These are phyloP conservation scores for Tor tambroides DNA, from an alignment of 2,113 vertebrate species.

Conservation along the genomic window DNA sequence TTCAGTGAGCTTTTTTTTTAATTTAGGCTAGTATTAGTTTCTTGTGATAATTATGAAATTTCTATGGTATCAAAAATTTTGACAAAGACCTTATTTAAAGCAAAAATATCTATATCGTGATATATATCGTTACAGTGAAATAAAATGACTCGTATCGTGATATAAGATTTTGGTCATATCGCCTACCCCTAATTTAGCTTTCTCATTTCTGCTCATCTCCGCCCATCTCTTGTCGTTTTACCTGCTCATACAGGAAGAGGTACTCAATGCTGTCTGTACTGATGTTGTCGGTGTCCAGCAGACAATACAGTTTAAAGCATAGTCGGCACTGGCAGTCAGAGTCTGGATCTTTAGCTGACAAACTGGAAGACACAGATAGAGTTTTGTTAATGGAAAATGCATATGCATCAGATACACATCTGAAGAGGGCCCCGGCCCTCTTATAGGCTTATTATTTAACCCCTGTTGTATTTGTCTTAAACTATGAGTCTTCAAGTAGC, in stretches of 20 bases:
- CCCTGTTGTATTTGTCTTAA: not conserved
- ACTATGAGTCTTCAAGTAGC: not conserved
- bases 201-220: not conserved
- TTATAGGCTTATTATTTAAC: not conserved
- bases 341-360: slow-evolving; percentile 77
- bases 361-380: slow-evolving; percentile 65
- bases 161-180: too few relatives aligned
- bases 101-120: too few relatives aligned
- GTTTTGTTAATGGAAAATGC: not conserved
- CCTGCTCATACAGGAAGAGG: slow-evolving; percentile 93
- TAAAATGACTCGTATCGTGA: too few relatives aligned
- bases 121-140: too few relatives aligned
- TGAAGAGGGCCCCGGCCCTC: too few relatives aligned
- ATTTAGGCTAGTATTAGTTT: too few relatives aligned
- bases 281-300: slow-evolving; percentile 86
- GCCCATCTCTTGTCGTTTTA: slow-evolving; percentile 52
- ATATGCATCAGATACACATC: not conserved
- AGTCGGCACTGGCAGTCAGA: slow-evolving; percentile 80
- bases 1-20: too few relatives aligned
- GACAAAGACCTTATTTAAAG: too few relatives aligned
- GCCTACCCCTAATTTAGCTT: not conserved
- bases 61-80: too few relatives aligned
- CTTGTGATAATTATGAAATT: too few relatives aligned
- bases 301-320: slow-evolving; percentile 91
- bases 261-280: slow-evolving; percentile 88